Conservation (phyloP, 2,113 vertebrate species). For the Ranitomeya imitator region DNA sequence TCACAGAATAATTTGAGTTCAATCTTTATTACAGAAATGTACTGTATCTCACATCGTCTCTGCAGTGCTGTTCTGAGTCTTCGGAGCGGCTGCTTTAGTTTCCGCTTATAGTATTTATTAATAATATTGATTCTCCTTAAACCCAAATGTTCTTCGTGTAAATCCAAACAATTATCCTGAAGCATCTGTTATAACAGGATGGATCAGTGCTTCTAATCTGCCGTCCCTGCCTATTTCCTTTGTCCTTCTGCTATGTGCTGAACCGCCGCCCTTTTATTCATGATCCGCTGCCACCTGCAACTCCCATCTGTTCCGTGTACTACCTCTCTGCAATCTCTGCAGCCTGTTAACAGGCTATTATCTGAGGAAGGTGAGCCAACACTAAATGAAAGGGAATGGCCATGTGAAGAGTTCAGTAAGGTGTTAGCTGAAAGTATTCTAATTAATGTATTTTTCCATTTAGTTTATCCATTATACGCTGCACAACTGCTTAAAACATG, state of each 20-base stretch:
- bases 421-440: not conserved
- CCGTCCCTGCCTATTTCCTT: not conserved
- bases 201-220: conserved; percentile 11
- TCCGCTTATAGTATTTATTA: not conserved
- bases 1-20: not conserved
- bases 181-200: conserved; percentile 45
- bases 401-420: not conserved
- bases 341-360: not conserved
- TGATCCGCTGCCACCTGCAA: conserved; percentile 42
- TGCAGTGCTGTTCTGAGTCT: not conserved
- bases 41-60: not conserved
- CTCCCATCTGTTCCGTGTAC: conserved; percentile 38
- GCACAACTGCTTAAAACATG: too few species aligned
- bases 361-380: conserved; percentile 22
- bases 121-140: conserved; percentile 6
- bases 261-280: conserved; percentile 30
- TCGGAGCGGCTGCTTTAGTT: not conserved
- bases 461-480: too few species aligned
- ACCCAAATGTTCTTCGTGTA: not conserved
- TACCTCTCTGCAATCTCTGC: conserved; percentile 29
- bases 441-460: not conserved
- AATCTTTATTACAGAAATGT: not conserved
- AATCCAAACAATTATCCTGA: conserved; percentile 16
- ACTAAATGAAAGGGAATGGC: not conserved
- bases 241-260: conserved; percentile 34